Evolutionary conservation across 2,797 vertebrate genomes (phyloP).

Genomic region (Ataeniobius toweri): DNA sequence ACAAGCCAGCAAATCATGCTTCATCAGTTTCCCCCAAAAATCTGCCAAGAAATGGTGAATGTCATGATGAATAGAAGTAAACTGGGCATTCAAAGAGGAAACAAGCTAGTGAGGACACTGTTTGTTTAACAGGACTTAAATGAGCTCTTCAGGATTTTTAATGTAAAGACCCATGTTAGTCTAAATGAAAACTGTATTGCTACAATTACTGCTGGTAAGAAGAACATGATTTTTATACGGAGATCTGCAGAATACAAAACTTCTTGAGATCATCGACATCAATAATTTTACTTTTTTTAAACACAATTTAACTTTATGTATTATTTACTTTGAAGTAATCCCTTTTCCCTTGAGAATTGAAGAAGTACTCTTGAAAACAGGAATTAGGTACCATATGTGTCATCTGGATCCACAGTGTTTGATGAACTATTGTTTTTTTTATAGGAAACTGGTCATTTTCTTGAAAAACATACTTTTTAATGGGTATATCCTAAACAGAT

Average conservation of each 20-base stretch:
- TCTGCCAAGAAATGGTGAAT: conserved; percentile 48
- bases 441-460: too few species aligned
- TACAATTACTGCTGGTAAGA: conserved; percentile 9
- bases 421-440: too few species aligned
- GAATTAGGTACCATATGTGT: not conserved
- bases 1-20: conserved; percentile 63
- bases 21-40: conserved; percentile 53
- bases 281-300: not conserved
- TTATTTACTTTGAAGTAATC: not conserved
- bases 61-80: conserved; percentile 35
- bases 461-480: too few species aligned
- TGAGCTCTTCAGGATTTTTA: conserved; percentile 1
- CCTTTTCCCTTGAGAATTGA: too few species aligned
- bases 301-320: not conserved
- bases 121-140: conserved; percentile 12
- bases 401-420: too few species aligned
- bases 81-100: conserved; percentile 28
- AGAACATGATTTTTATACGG: not conserved
- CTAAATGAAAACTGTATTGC: not conserved
- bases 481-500: too few species aligned
- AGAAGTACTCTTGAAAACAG: not conserved
- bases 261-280: not conserved
- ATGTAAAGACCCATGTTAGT: not conserved
- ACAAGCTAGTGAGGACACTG: conserved; percentile 14
- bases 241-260: conserved; percentile 7